Evolutionary conservation across 2,797 vertebrate species (phyloP).

Genomic region (Darevskia nairensis): DNA sequence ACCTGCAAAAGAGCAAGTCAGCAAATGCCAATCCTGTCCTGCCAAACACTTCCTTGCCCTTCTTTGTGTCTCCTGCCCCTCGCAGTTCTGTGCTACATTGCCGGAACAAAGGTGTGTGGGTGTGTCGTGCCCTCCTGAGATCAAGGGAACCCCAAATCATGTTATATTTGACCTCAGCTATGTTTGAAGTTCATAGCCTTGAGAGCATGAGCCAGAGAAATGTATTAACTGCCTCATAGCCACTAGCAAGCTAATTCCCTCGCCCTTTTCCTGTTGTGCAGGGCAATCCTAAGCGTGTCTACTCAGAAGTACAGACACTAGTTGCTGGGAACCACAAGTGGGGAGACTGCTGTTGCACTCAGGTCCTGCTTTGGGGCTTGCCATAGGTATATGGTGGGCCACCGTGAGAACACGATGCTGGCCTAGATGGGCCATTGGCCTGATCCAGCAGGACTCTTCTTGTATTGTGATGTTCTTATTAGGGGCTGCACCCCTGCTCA

Average conservation of each 20-base stretch:
- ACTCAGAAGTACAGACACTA: not conserved
- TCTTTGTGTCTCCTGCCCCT: not conserved
- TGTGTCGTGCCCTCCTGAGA: not conserved
- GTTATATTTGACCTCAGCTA: not conserved
- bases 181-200: not conserved
- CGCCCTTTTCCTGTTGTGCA: not conserved
- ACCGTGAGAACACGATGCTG: too few species aligned
- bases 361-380: too few species aligned
- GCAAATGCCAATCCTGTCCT: not conserved
- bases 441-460: too few species aligned
- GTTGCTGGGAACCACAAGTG: too few species aligned
- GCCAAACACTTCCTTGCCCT: not conserved
- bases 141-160: not conserved
- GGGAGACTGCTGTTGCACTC: too few species aligned
- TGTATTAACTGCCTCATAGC: not conserved
- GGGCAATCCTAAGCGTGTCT: not conserved
- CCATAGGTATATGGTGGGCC: too few species aligned
- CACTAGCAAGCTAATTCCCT: not conserved
- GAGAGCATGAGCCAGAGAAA: not conserved
- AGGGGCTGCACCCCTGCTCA: too few species aligned
- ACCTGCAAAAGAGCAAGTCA: constrained; percentile 3
- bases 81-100: not conserved
- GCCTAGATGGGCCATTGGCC: too few species aligned
- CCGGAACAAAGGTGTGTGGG: not conserved
- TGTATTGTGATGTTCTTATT: too few species aligned